Percentiles rank a stretch among this genome's conserved stretches.
Evolutionary conservation across 2,888 invertebrate species (phyloP).

Genomic region (Gerris lacustris): DNA sequence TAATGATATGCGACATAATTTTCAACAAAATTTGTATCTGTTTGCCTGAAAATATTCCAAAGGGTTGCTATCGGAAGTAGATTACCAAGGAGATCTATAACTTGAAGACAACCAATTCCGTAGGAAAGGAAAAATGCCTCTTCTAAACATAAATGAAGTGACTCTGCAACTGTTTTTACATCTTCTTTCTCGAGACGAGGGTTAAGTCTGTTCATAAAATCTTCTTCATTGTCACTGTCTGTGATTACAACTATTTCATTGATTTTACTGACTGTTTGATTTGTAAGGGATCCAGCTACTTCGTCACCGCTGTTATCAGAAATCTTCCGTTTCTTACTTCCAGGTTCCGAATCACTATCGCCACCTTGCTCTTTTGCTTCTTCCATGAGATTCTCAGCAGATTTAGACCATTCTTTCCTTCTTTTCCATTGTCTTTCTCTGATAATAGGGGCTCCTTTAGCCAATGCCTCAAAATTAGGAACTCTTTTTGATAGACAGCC

Average conservation of each 20-base stretch:
- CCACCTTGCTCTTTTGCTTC: not conserved
- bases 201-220: constrained; percentile 44
- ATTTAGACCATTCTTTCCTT: constrained; percentile 42
- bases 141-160: constrained; percentile 54
- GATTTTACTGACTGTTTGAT: constrained; percentile 28
- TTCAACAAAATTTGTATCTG: constrained; percentile 49
- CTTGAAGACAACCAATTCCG: constrained; percentile 53
- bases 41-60: constrained; percentile 47
- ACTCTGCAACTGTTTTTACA: constrained; percentile 46
- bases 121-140: constrained; percentile 64
- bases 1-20: constrained; percentile 73
- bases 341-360: constrained; percentile 5
- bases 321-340: constrained; percentile 7
- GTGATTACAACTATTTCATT: constrained; percentile 47
- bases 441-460: constrained; percentile 42
- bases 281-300: constrained; percentile 7
- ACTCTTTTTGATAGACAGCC: constrained; percentile 50
- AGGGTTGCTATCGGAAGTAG: constrained; percentile 42
- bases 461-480: constrained; percentile 39
- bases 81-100: constrained; percentile 43
- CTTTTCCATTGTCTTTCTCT: constrained; percentile 48
- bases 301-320: not conserved
- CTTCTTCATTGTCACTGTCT: constrained; percentile 53
- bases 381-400: not conserved
- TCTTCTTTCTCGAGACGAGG: constrained; percentile 45